A percentile compares a stretch with the other conserved stretches of the same genome.
phyloP scores from a whole-genome alignment of 2,888 invertebrate species.

The Troides aeacus region DNA sequence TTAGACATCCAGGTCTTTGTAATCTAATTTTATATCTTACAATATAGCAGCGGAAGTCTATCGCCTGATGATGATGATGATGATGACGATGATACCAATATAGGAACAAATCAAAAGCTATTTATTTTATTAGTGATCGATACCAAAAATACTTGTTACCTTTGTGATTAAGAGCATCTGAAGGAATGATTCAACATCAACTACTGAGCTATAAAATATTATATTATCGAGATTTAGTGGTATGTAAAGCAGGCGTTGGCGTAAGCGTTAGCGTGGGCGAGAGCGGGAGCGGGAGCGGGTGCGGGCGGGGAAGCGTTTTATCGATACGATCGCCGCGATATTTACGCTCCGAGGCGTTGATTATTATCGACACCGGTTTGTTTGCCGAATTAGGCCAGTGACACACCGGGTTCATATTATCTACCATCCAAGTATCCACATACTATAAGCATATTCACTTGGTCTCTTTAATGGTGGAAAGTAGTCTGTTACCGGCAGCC shows the following conservation, averaged over 20 bases:
- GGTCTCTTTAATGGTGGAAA: no score
- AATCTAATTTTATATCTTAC: no score
- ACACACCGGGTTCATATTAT: slow-evolving; percentile 39
- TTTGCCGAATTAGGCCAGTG: slow-evolving; percentile 47
- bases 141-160: no score
- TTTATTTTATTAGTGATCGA: no score
- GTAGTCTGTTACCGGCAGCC: no score
- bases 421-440: no score
- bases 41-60: no score
- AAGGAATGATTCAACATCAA: slow-evolving; percentile 53
- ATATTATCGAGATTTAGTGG: slow-evolving; percentile 64
- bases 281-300: slow-evolving; percentile 47
- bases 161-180: slow-evolving; percentile 44
- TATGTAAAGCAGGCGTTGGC: slow-evolving; percentile 60
- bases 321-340: slow-evolving; percentile 53
- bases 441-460: no score
- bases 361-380: slow-evolving; percentile 69
- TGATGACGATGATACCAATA: no score
- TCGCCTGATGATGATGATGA: no score
- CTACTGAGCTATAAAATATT: slow-evolving; percentile 60
- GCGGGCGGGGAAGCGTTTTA: slow-evolving; percentile 44
- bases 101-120: no score
- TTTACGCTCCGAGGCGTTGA: slow-evolving; percentile 56
- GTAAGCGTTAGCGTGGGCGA: slow-evolving; percentile 37
- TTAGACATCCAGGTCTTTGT: no score